Conservation (phyloP, 2,797 vertebrate species). For the Urocyon cinereoargenteus region DNA sequence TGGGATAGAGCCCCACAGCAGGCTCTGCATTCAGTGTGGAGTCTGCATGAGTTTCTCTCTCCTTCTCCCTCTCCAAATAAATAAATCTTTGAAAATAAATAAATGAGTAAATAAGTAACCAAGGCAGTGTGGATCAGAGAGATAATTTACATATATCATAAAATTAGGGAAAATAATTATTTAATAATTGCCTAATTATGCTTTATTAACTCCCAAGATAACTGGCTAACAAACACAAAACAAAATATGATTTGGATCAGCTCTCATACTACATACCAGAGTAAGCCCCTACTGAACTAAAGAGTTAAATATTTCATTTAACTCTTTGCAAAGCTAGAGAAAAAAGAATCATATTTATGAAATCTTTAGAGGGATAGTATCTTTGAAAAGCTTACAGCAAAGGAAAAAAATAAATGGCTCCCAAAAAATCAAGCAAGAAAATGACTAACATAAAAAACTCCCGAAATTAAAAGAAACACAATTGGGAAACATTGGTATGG, state of each 20-base stretch:
- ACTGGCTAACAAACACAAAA: background rate
- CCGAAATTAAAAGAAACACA: background rate
- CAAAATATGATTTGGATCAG: background rate
- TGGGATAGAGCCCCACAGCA: background rate
- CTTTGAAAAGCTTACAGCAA: constrained; percentile 24
- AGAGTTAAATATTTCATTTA: constrained; percentile 49
- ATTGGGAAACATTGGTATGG: background rate
- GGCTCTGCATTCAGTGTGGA: background rate
- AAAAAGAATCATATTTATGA: constrained; percentile 56
- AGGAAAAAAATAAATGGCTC: constrained; percentile 16
- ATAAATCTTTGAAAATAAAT: background rate
- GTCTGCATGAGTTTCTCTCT: background rate
- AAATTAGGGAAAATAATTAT: background rate
- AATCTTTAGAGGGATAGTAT: constrained; percentile 3
- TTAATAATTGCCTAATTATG: constrained; percentile 37
- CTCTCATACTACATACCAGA: background rate
- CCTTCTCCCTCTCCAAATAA: background rate
- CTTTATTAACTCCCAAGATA: constrained; percentile 27
- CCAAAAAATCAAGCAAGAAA: constrained; percentile 26
- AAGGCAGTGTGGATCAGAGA: background rate
- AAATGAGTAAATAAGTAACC: background rate
- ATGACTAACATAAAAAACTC: constrained; percentile 18
- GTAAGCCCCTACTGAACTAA: background rate
- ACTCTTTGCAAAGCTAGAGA: constrained; percentile 28
- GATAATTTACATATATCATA: constrained; percentile 1